Conservation (phyloP, 2,888 invertebrate species). For the Heliconius ethilla region DNA sequence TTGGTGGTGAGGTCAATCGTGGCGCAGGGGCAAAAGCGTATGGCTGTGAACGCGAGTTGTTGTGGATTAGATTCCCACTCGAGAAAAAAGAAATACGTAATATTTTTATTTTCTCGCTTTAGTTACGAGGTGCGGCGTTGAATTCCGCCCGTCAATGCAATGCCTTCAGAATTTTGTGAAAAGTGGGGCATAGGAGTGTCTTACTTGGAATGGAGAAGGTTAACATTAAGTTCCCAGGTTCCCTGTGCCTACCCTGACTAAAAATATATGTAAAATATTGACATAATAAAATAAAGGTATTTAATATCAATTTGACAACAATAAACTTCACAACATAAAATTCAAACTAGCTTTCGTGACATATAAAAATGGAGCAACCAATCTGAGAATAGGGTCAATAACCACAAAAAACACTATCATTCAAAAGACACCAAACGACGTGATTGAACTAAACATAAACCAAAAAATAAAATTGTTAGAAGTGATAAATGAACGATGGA, state of each 20-base stretch:
- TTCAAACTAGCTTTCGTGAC: not conserved
- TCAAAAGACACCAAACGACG: not conserved
- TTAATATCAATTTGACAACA: too few relatives aligned
- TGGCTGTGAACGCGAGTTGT: too few relatives aligned
- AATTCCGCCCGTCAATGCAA: not conserved
- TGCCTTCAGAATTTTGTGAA: not conserved
- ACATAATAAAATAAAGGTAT: too few relatives aligned
- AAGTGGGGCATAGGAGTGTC: not conserved
- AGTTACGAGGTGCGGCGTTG: not conserved
- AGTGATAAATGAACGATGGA: constrained; percentile 4
- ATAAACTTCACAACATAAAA: too few relatives aligned
- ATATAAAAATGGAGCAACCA: not conserved
- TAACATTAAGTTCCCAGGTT: not conserved
- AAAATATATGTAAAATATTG: not conserved
- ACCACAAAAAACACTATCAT: not conserved
- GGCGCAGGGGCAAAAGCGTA: not conserved
- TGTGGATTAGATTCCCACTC: too few relatives aligned
- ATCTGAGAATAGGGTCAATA: not conserved
- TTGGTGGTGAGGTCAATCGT: not conserved
- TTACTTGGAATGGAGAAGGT: not conserved
- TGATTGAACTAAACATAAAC: not conserved
- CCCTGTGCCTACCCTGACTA: not conserved
- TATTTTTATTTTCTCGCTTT: not conserved
- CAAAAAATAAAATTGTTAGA: not conserved
- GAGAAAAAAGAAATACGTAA: too few relatives aligned